Base-by-base conservation (phyloP, 1,140 invertebrate genomes). In the Sitophilus oryzae region DNA sequence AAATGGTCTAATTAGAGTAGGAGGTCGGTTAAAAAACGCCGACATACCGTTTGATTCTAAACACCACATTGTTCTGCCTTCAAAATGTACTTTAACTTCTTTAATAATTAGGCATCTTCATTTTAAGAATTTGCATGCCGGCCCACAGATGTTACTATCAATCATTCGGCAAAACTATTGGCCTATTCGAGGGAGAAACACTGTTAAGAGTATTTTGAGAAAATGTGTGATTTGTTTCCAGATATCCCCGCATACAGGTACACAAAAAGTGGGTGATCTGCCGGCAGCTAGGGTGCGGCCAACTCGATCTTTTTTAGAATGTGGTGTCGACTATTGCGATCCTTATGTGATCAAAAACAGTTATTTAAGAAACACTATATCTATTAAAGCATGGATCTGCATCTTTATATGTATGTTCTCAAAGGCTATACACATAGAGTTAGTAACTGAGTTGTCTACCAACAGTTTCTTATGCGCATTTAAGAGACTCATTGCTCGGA, bases 391-490 rank as follows among this genome's bases (percentile, higher is more conserved):
- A 9, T 75, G 68, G 37, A 60, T 71, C 3, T 67, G 60, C 3
- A 11, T 78, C 6, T 74, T 74, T 44, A 66, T 70, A 0, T 74
- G 73, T 46, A 37, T 60, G 35, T 64, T 46, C 37, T 70, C 65
- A 3, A 60, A 74, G 47, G 74, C 73, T 0, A 60, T 77, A 1
- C 74, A 78, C 51, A 16, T 77, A 1, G 74, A 77, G 50, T n/a
- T 73, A 0, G 70, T 65, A 0, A 57, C 61, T 9, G 63, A 60
- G 3, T 46, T 77, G 3, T 52, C 63, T 1, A 71, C 72, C 0
- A 64, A 71, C 20, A 62, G 62, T 0, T 74, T 73, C 45, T 40
- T 76, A 14, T 60, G 62, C 25, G 62, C 65, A 16, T 43, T 77
- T 1, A 41, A 68, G 14, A 37, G 73, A 30, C 73, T 77, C 56